Evolutionary conservation across 2,797 vertebrate genomes (phyloP).

Genomic region (Thalassophryne amazonica): DNA sequence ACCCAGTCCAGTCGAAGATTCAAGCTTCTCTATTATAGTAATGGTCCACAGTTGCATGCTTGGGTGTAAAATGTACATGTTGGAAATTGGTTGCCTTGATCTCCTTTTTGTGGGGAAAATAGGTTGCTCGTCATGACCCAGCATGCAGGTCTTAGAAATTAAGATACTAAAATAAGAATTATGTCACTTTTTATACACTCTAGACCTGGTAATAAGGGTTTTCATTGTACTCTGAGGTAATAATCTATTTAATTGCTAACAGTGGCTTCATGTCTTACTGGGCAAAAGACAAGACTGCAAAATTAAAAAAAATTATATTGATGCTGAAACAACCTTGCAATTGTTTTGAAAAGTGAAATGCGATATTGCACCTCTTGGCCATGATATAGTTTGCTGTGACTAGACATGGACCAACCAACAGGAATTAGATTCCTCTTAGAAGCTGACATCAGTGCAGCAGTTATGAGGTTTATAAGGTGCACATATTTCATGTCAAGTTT

Average conservation of each 20-base stretch:
- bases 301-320: constrained; percentile 31
- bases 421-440: constrained; percentile 25
- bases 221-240: constrained; percentile 7
- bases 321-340: constrained; percentile 35
- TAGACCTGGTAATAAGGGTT: constrained; percentile 20
- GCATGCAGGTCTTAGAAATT: background rate
- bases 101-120: too few relatives aligned
- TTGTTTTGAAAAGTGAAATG: constrained; percentile 47
- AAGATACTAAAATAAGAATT: constrained; percentile 12
- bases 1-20: too few relatives aligned
- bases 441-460: too few relatives aligned
- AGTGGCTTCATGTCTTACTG: constrained; percentile 15
- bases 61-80: too few relatives aligned
- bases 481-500: constrained; percentile 10
- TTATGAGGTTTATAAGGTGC: constrained; percentile 22
- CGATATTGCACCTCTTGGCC: constrained; percentile 26
- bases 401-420: constrained; percentile 50
- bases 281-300: constrained; percentile 2
- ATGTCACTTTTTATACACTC: constrained; percentile 22
- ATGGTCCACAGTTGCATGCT: too few relatives aligned
- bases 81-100: too few relatives aligned
- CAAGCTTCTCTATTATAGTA: too few relatives aligned
- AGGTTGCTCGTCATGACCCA: constrained; percentile 21
- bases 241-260: constrained; percentile 11
- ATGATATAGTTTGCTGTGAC: constrained; percentile 38